phyloP scores from a whole-genome alignment of 1,140 invertebrate genomes.

The Musca vetustissima region DNA sequence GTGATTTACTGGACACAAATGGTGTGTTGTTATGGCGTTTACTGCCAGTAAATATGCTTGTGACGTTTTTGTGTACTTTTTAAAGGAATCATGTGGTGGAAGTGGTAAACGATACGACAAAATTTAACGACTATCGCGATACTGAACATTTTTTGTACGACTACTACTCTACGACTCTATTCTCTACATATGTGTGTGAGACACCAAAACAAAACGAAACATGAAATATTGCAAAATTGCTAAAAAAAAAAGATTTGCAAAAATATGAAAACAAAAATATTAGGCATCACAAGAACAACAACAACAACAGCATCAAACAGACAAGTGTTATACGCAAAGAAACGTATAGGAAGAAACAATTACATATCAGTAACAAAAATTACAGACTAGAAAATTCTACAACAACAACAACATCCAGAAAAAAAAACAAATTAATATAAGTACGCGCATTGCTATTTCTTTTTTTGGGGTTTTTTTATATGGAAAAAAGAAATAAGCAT shows the following conservation, averaged over 20 bases:
- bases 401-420: neutral
- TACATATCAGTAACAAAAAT: too few species aligned
- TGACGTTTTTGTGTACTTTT: slow-evolving; percentile 24
- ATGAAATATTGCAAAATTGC: too few species aligned
- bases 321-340: neutral
- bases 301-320: neutral
- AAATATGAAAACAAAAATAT: neutral
- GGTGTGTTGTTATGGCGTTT: slow-evolving; percentile 48
- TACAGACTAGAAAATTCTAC: too few species aligned
- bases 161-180: neutral
- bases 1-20: slow-evolving; percentile 33
- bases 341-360: too few species aligned
- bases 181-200: too few species aligned
- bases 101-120: slow-evolving; percentile 8
- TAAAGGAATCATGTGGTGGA: slow-evolving; percentile 21
- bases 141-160: neutral
- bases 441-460: slow-evolving; percentile 17
- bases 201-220: too few species aligned
- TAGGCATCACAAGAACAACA: neutral
- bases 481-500: neutral
- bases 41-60: slow-evolving; percentile 53
- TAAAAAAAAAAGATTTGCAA: too few species aligned
- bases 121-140: neutral
- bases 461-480: neutral
- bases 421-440: slow-evolving; percentile 1